phyloP scores from a whole-genome alignment of 1,140 invertebrate genomes.

The Brachionus plicatilis region DNA sequence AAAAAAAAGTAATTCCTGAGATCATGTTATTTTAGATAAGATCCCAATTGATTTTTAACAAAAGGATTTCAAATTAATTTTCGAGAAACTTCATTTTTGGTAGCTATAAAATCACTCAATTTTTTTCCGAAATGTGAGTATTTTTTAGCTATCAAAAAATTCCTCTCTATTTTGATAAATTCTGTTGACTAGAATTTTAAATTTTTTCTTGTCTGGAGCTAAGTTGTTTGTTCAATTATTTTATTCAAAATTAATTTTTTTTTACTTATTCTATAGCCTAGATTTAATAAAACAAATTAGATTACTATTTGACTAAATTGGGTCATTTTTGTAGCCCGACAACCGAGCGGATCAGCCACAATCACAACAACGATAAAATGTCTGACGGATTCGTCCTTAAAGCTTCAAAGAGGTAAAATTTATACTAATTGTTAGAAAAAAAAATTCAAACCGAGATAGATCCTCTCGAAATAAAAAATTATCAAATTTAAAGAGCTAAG shows the following conservation, averaged over 20 bases:
- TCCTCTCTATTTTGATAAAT: neutral
- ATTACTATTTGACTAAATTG: neutral
- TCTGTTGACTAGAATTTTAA: neutral
- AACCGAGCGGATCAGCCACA: neutral
- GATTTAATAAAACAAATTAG: slow-evolving; percentile 4
- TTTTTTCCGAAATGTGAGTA: neutral
- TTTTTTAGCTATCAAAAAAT: neutral
- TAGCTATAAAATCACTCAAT: neutral
- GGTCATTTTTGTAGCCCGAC: neutral
- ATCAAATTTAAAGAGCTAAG: neutral
- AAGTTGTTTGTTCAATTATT: neutral
- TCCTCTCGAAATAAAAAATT: neutral
- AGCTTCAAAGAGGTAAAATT: slow-evolving; percentile 11
- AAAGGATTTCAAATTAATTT: too few species aligned
- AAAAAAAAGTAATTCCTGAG: too few species aligned
- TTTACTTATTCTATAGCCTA: neutral
- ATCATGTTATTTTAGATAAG: too few species aligned
- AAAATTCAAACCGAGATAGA: neutral
- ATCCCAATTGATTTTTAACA: too few species aligned
- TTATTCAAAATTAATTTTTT: neutral
- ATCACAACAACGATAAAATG: slow-evolving; percentile 17
- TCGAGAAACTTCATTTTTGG: too few species aligned
- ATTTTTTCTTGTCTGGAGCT: neutral
- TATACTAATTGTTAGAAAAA: neutral
- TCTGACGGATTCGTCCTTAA: slow-evolving; percentile 40